A percentile compares a stretch with the other conserved stretches of the same genome.
Evolutionary conservation across 2,113 vertebrate species (phyloP).

Genomic region (Malurus melanocephalus): DNA sequence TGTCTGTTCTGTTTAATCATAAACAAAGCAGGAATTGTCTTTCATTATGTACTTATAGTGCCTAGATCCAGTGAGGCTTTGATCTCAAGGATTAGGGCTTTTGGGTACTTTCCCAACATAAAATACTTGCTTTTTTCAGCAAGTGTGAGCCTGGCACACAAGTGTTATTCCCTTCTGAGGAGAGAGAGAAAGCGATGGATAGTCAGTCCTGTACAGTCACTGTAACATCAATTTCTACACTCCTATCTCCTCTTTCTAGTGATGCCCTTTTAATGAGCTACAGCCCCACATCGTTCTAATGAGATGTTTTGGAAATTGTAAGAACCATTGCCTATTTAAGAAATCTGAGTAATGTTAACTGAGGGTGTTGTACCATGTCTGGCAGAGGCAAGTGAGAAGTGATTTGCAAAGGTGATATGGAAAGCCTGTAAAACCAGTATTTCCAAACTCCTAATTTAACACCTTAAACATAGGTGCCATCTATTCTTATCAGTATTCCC

Average conservation of each 20-base stretch:
- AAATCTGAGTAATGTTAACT: neutral
- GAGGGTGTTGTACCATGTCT: neutral
- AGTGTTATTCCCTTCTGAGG: neutral
- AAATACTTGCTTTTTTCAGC: neutral
- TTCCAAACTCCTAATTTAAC: neutral
- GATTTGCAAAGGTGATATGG: neutral
- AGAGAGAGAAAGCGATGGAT: neutral
- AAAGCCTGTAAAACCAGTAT: slow-evolving; percentile 32
- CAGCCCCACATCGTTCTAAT: neutral
- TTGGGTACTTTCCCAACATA: neutral
- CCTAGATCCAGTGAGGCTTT: neutral
- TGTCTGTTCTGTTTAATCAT: neutral
- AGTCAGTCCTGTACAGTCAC: neutral
- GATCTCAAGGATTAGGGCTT: neutral
- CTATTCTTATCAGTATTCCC: neutral
- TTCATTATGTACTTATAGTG: neutral
- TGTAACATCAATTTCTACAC: neutral
- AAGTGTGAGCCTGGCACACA: neutral
- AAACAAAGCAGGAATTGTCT: neutral
- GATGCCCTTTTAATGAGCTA: neutral
- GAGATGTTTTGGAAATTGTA: neutral
- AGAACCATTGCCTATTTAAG: neutral
- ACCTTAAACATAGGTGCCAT: neutral
- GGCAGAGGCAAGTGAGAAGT: neutral
- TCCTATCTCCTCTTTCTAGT: neutral